A percentile compares a stretch with the other conserved stretches of the same genome.
These are phyloP conservation scores for Knipowitschia caucasica DNA, from an alignment of 2,797 vertebrate species.

Conservation along the genomic window DNA sequence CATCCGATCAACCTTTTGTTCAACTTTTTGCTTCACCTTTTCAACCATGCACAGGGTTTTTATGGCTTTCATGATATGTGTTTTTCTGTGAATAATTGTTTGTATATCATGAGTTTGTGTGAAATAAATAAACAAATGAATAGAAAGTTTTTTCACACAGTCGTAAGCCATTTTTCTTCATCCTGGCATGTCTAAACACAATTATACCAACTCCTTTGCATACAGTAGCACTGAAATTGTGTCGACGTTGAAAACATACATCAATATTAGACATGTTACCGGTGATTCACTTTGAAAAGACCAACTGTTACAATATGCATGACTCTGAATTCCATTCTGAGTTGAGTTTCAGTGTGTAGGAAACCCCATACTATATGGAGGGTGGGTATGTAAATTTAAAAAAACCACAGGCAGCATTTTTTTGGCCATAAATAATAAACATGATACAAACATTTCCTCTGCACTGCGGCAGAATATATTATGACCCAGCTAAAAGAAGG, in stretches of 20 bases:
- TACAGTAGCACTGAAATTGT: not conserved
- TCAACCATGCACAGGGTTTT: too few species aligned
- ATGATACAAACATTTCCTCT: slow-evolving; percentile 62
- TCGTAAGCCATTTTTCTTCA: too few species aligned
- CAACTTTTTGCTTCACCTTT: too few species aligned
- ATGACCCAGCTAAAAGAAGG: slow-evolving; percentile 46
- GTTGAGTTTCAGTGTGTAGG: not conserved
- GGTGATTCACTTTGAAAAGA: not conserved
- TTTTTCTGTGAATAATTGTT: too few species aligned
- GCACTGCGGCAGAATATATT: slow-evolving; percentile 67
- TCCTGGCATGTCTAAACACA: too few species aligned
- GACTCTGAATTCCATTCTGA: slow-evolving; percentile 11
- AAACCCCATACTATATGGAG: not conserved
- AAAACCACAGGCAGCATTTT: slow-evolving; percentile 66
- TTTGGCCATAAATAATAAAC: slow-evolving; percentile 68
- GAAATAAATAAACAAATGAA: too few species aligned
- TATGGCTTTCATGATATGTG: too few species aligned
- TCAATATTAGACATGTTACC: slow-evolving; percentile 10
- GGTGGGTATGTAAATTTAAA: slow-evolving; percentile 61
- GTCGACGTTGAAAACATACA: slow-evolving; percentile 7
- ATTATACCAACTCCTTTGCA: too few species aligned
- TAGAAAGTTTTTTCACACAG: too few species aligned
- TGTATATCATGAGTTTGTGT: too few species aligned
- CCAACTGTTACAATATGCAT: not conserved
- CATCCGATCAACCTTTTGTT: too few species aligned